Percentiles rank a stretch among this genome's conserved stretches.
These are phyloP conservation scores for Apantesis nais DNA, from an alignment of 2,888 invertebrate genomes.

Conservation along the genomic window DNA sequence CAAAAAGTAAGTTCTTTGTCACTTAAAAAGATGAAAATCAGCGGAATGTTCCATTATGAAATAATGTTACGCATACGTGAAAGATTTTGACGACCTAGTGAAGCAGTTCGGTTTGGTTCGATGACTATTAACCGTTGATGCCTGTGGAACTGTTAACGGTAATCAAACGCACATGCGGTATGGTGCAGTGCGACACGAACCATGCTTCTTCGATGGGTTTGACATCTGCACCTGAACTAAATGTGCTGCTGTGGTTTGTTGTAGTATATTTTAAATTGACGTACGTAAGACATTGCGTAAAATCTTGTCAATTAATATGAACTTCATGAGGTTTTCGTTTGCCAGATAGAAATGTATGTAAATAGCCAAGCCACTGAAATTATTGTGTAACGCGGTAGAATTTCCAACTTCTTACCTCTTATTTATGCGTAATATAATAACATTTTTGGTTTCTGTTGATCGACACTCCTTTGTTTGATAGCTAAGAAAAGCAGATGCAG, in stretches of 20 bases:
- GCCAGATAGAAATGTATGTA: too few relatives aligned
- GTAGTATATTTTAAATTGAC: background rate
- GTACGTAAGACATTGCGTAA: background rate
- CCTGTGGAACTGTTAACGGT: background rate
- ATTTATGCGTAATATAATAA: background rate
- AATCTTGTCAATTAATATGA: background rate
- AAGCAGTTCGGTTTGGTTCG: background rate
- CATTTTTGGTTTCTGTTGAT: too few relatives aligned
- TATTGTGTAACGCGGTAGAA: background rate
- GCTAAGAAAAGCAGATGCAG: too few relatives aligned
- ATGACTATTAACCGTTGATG: background rate
- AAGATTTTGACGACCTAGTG: background rate
- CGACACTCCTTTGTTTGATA: too few relatives aligned
- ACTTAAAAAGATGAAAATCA: background rate
- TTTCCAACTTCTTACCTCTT: background rate
- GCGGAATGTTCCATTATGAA: background rate
- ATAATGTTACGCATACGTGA: too few relatives aligned
- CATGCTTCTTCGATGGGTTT: background rate
- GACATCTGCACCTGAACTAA: background rate
- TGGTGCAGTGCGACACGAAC: too few relatives aligned
- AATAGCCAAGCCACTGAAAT: too few relatives aligned
- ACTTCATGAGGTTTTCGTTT: too few relatives aligned
- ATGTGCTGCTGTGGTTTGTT: background rate
- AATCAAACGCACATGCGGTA: background rate
- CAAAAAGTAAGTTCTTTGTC: background rate